Percentiles rank a stretch among this genome's conserved stretches.
These are phyloP conservation scores for Lerema accius DNA, from an alignment of 1,140 invertebrate genomes.

Conservation along the genomic window DNA sequence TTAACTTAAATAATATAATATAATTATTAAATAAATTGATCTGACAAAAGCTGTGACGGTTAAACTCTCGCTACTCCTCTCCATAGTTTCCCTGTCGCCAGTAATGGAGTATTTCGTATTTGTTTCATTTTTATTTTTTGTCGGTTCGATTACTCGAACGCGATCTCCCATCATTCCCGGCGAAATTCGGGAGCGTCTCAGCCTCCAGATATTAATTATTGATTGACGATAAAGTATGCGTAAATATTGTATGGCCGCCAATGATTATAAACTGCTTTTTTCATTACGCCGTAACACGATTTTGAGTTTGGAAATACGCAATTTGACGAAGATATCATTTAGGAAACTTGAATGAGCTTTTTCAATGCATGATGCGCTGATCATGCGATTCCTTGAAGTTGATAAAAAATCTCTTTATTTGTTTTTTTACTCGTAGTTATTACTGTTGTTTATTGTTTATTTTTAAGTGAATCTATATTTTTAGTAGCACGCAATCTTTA, in stretches of 20 bases:
- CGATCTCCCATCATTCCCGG: constrained; percentile 76
- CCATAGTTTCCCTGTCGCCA: constrained; percentile 49
- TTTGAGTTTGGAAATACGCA: constrained; percentile 31
- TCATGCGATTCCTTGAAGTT: no score
- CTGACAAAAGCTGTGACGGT: constrained; percentile 43
- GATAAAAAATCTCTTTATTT: no score
- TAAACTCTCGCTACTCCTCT: no score
- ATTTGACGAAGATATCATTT: constrained; percentile 35
- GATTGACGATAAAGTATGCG: constrained; percentile 80
- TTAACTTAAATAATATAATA: no score
- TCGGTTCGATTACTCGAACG: constrained; percentile 79
- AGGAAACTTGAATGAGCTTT: constrained; percentile 7
- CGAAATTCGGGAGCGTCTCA: constrained; percentile 81
- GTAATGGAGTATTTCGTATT: constrained; percentile 82
- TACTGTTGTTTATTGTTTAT: background rate
- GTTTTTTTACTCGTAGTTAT: background rate
- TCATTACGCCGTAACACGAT: constrained; percentile 43
- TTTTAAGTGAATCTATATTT: no score
- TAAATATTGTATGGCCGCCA: constrained; percentile 60
- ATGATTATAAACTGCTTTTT: constrained; percentile 58
- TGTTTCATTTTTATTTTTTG: constrained; percentile 82
- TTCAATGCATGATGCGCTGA: background rate
- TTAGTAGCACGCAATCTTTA: no score
- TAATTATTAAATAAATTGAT: no score
- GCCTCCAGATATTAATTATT: constrained; percentile 80